Evolutionary conservation across 1,140 invertebrate genomes (phyloP).

Genomic region (Bombus superbus): DNA sequence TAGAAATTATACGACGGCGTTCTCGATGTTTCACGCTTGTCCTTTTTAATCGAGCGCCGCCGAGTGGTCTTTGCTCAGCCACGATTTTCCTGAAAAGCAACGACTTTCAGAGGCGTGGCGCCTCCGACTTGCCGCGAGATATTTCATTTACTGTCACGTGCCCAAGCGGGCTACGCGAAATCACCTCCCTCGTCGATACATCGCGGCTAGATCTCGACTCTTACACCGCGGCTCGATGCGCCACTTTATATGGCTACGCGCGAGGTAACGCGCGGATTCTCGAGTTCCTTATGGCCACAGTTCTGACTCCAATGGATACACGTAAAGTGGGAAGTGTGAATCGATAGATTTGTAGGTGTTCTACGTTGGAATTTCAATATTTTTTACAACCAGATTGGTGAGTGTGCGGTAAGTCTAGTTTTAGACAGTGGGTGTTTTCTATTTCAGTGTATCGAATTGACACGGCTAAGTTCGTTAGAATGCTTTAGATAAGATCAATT

Average conservation of each 20-base stretch:
- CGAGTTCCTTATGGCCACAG: not conserved
- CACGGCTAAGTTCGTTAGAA: too few species aligned
- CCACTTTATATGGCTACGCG: conserved; percentile 36
- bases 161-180: conserved; percentile 42
- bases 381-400: not conserved
- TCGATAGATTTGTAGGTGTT: not conserved
- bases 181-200: conserved; percentile 37
- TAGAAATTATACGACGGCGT: conserved; percentile 33
- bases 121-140: conserved; percentile 26
- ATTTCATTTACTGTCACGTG: conserved; percentile 51
- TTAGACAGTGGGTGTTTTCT: too few species aligned
- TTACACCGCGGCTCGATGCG: conserved; percentile 3
- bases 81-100: conserved; percentile 23
- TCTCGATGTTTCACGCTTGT: conserved; percentile 1
- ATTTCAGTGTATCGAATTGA: too few species aligned
- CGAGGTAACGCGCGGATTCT: not conserved
- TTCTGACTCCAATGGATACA: not conserved
- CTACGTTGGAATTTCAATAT: not conserved
- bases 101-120: conserved; percentile 37
- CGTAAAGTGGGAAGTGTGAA: too few species aligned
- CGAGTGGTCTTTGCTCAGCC: not conserved
- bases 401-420: too few species aligned
- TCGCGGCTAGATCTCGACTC: conserved; percentile 38
- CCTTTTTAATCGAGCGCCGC: conserved; percentile 15
- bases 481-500: too few species aligned